Evolutionary conservation across 64 coral and sea anemone genomes (phyloP), one percentile per base, ranked within the genome.

Genomic region (Hydrozoanthus tunicans): DNA sequence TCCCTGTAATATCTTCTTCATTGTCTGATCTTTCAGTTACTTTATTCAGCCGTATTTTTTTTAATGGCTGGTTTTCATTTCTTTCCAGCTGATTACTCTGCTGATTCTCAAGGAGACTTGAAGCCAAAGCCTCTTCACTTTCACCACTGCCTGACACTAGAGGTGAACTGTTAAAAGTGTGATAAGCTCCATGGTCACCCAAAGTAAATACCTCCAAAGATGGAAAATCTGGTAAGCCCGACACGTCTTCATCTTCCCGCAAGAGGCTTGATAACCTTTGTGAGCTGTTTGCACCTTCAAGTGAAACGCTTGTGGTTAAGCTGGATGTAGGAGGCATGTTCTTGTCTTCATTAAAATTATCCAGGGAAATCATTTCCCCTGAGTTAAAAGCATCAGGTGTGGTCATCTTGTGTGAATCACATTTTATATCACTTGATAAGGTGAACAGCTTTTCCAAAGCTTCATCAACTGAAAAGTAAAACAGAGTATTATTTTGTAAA

Each of bases 391-490:
- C 25, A 51, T 67, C 53, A 14, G 51, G 63, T 26, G 4, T 58
- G 20, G 7, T 15, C 0, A 43, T 27, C 3, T 82, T 61, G 53
- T 32, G 12, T n/a, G 52, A 17, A 5, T 51, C 43, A 11, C 67
- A 56, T 57, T 61, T 66, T 9, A 76, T 23, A 12, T 78, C 54
- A 51, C 17, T 83, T 83, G 89, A 76, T 64, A 97, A 54, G 9
- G 93, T 86, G 56, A 97, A 91, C 13, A 97, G 81, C 55, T 93
- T 97, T 68, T 97, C 95, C 51, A 97, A 63, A 55, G 95, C 90
- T 83, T 92, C 92, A 66, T 97, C 90, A 12, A 94, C 95, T 97
- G 59, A 75, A 70, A 62, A 75, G 27, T 1, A 86, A 80, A 74
- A 55, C 17, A 56, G 66, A 77, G 74, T 25, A 59, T 7, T 60